Evolutionary conservation across 2,888 invertebrate genomes (phyloP), one percentile per base, ranked within the genome.

Genomic region (Thera obeliscata): DNA sequence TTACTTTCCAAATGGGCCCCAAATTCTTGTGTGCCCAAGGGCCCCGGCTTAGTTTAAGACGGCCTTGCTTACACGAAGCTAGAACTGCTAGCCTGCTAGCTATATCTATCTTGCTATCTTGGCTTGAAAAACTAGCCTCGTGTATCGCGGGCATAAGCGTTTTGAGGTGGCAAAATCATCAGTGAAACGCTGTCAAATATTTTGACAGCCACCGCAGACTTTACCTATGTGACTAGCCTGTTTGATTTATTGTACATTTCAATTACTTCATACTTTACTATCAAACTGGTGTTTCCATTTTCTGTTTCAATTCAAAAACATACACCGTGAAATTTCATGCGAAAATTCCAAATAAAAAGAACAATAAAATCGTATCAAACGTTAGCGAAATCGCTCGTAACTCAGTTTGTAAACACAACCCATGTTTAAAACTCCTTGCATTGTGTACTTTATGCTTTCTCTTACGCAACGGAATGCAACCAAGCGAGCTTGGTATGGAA

Each of bases 371-470:
- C 71, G 77, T 74, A 72, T 76, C 66, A 73, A 70, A 62, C 63
- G 75, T 67, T 62, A 70, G 54, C 67, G 81, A 85, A 88, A 87
- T 85, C 82, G 83, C 80, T 76, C 78, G 84, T 82, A 90, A 87
- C 86, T 87, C 85, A 85, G 87, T 93, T 92, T 89, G 87, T 90
- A 93, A 93, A 92, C 91, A 91, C 74, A 72, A 56, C 72, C 75
- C 73, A 77, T 87, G 88, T 88, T 87, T 87, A 85, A 83, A 82
- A 76, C 79, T 74, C 78, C 79, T 71, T 76, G 75, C 81, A 89
- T 88, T 90, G 87, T 88, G 48, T 62, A 82, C 79, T 76, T 74
- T 78, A 76, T 75, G 78, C 78, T 67, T 80, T 73, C 77, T 76
- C 74, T 87, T 86, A 79, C 79, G 83, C 80, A 85, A 85, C 74